These are phyloP conservation scores for Crypturellus tataupa DNA, from an alignment of 2,797 vertebrate genomes.

Conservation along the genomic window DNA sequence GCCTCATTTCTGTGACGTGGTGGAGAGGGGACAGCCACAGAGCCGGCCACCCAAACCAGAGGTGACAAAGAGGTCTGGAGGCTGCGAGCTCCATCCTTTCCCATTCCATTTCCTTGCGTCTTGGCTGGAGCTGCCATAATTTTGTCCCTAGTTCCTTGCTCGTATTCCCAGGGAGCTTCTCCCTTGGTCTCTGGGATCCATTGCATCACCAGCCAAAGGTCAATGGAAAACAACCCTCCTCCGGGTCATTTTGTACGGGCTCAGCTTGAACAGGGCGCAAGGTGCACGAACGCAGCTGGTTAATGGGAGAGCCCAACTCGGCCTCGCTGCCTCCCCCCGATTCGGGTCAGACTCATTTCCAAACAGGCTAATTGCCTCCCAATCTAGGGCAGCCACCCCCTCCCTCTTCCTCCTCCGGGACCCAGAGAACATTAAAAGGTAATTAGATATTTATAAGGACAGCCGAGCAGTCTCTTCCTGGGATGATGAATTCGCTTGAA, in stretches of 20 bases:
- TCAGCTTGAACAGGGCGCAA: neutral
- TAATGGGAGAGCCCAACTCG: neutral
- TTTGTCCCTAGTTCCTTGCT: neutral
- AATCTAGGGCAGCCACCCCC: constrained; percentile 50
- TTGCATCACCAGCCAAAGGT: constrained; percentile 7
- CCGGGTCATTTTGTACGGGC: neutral
- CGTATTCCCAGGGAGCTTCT: neutral
- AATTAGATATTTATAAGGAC: constrained; percentile 65
- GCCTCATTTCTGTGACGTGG: accelerated
- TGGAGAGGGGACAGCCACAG: neutral
- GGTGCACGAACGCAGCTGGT: constrained; percentile 11
- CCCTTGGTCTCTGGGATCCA: neutral
- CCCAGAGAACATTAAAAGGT: constrained; percentile 39
- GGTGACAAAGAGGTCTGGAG: neutral
- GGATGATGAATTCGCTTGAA: constrained; percentile 35
- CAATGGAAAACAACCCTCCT: neutral
- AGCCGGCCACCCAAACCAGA: neutral
- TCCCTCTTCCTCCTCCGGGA: constrained; percentile 41
- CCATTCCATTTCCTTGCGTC: neutral
- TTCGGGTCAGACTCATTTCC: constrained; percentile 39
- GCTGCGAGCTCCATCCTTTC: neutral
- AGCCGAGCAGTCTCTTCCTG: constrained; percentile 22
- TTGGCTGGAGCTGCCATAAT: neutral
- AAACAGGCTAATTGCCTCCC: constrained; percentile 59
- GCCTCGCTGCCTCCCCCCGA: neutral